These are phyloP conservation scores for Noctuana brunneofusca DNA, from an alignment of 2,888 invertebrate genomes.

Conservation along the genomic window DNA sequence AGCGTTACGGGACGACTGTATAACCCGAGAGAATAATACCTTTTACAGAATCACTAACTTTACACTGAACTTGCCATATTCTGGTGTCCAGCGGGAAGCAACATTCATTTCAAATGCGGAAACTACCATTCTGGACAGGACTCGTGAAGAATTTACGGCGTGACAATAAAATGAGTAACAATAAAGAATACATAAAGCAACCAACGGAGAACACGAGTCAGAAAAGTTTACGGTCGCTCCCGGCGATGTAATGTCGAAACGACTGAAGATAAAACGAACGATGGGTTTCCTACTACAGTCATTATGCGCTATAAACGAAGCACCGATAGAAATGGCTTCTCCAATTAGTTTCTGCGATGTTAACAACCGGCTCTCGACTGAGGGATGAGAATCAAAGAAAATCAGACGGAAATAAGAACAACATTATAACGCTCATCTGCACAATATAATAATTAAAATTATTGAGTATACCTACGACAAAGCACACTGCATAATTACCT, in stretches of 20 bases:
- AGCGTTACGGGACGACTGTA: not conserved
- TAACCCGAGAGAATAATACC: not conserved
- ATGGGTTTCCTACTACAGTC: conserved; percentile 20
- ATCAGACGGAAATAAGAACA: not conserved
- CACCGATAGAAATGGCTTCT: not conserved
- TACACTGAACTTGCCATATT: conserved; percentile 2
- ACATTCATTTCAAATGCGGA: conserved; percentile 22
- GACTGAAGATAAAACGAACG: conserved; percentile 31
- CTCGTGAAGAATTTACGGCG: conserved; percentile 31
- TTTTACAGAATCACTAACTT: not conserved
- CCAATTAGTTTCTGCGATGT: conserved; percentile 13
- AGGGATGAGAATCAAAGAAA: not conserved
- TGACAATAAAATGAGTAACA: conserved; percentile 29
- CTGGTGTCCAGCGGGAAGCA: conserved; percentile 10
- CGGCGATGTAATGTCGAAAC: conserved; percentile 25
- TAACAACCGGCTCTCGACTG: conserved; percentile 7
- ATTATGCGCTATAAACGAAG: conserved; percentile 23
- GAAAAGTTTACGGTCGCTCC: conserved; percentile 16
- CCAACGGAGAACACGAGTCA: conserved; percentile 8
- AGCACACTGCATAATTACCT: too few relatives aligned
- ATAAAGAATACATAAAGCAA: conserved; percentile 25
- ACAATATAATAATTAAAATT: not conserved
- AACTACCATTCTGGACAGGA: conserved; percentile 21
- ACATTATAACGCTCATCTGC: not conserved
- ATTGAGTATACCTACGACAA: too few relatives aligned